Base-by-base conservation (phyloP, 2,888 invertebrate genomes). In the Ochropleura leucogaster region DNA sequence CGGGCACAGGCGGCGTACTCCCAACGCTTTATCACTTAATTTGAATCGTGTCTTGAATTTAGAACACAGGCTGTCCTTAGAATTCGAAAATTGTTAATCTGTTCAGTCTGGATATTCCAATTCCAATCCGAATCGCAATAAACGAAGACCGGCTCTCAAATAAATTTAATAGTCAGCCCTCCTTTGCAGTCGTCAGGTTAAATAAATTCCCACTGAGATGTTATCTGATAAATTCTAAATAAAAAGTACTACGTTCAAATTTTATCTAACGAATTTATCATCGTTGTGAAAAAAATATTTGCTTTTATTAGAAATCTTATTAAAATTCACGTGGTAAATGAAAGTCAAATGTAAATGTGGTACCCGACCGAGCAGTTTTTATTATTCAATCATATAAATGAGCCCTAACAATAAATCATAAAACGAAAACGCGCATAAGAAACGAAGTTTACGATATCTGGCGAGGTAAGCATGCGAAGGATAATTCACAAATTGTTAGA, bases 11-110 rank as follows among this genome's bases (percentile, higher is more conserved):
- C 92, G 90, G 90, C 89, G 87, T 89, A 88, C 89, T 90, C 89
- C 87, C 89, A 92, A 90, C 94, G 94, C 93, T 94, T 95, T 94
- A 94, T 94, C 95, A 94, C 95, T 94, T 95, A 95, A 95, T 95
- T 95, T 94, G 94, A 95, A 94, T 94, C 95, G 95, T 94, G 95
- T 91, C 89, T 90, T 86, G 95, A 95, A 95, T 95, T 91, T 89
- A 83, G 89, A 93, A 90, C 88, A 88, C 87, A 86, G 84, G 77
- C 85, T 87, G 88, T 87, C 86, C 87, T 89, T 87, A 84, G 87
- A 90, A 90, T 90, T 89, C 83, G 86, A 88, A 89, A 90, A 90
- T 90, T 89, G 90, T 89, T 90, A 88, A 90, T 91, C 87, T 89
- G 85, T 86, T 86, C 89, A 87, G 87, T 87, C 89, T 84, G 85